Evolutionary conservation across 2,113 vertebrate genomes (phyloP).

Genomic region (Lepus americanus): DNA sequence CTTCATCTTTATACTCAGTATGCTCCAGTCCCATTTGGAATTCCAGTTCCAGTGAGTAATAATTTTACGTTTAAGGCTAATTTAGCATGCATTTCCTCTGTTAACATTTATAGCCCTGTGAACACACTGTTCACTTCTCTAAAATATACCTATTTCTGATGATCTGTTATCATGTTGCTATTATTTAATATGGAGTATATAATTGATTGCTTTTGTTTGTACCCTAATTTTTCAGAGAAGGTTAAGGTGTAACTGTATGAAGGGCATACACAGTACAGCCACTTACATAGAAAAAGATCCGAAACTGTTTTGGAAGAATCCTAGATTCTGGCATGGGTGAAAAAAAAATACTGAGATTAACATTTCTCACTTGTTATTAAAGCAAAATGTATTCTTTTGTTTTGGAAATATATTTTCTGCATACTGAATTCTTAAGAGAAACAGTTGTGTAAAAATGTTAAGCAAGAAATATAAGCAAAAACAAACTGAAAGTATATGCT

Average conservation of each 20-base stretch:
- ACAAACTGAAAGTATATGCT: slow-evolving; percentile 5
- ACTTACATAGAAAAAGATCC: slow-evolving; percentile 35
- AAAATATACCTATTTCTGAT: slow-evolving; percentile 26
- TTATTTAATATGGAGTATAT: slow-evolving; percentile 23
- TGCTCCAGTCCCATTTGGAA: slow-evolving; percentile 91
- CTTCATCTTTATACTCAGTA: slow-evolving; percentile 97
- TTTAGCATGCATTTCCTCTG: background rate
- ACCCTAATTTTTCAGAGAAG: background rate
- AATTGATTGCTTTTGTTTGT: background rate
- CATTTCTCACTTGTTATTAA: slow-evolving; percentile 52
- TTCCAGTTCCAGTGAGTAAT: slow-evolving; percentile 95
- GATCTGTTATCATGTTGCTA: background rate
- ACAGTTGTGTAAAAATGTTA: slow-evolving; percentile 37
- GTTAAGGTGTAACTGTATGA: background rate
- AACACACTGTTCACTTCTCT: slow-evolving; percentile 2
- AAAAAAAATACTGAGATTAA: slow-evolving; percentile 22
- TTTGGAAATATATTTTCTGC: background rate
- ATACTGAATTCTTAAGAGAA: slow-evolving; percentile 31
- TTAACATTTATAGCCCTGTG: slow-evolving; percentile 30
- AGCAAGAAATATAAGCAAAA: slow-evolving; percentile 42
- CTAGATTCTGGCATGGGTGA: background rate
- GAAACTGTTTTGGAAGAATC: background rate
- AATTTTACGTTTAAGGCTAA: slow-evolving; percentile 39
- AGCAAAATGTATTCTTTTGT: slow-evolving; percentile 17
- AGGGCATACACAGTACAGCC: background rate